Percentiles rank a stretch among this genome's conserved stretches.
Conservation (phyloP, 2,797 vertebrate species). For the Gymnothorax javanicus region DNA sequence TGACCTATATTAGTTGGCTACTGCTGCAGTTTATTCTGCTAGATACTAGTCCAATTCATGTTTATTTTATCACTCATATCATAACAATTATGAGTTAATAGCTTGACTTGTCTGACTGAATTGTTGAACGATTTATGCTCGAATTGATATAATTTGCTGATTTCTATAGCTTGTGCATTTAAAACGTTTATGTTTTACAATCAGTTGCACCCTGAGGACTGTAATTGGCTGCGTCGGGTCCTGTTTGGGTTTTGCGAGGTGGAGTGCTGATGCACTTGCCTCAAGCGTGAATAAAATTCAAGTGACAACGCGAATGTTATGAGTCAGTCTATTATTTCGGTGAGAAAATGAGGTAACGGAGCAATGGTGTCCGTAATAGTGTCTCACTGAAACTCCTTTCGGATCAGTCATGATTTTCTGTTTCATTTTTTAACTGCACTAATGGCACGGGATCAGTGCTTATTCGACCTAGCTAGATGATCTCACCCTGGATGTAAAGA, state of each 20-base stretch:
- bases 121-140: too few relatives aligned
- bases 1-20: not conserved
- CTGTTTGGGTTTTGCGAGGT: not conserved
- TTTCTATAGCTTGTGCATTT: too few relatives aligned
- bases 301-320: constrained; percentile 26
- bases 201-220: too few relatives aligned
- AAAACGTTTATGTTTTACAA: too few relatives aligned
- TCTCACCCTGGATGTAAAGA: not conserved
- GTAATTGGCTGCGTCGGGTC: too few relatives aligned
- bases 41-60: not conserved
- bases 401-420: not conserved
- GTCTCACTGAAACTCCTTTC: not conserved
- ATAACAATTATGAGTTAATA: not conserved
- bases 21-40: not conserved
- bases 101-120: not conserved
- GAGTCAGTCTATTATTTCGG: constrained; percentile 17
- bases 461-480: not conserved
- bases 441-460: not conserved
- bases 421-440: not conserved
- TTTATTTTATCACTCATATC: not conserved
- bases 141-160: too few relatives aligned
- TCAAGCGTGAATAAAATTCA: not conserved
- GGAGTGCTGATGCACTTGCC: not conserved
- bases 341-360: constrained; percentile 20
- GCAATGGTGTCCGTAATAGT: constrained; percentile 16